Base-by-base conservation (phyloP, 2,113 vertebrate species). In the Hipposideros armiger region DNA sequence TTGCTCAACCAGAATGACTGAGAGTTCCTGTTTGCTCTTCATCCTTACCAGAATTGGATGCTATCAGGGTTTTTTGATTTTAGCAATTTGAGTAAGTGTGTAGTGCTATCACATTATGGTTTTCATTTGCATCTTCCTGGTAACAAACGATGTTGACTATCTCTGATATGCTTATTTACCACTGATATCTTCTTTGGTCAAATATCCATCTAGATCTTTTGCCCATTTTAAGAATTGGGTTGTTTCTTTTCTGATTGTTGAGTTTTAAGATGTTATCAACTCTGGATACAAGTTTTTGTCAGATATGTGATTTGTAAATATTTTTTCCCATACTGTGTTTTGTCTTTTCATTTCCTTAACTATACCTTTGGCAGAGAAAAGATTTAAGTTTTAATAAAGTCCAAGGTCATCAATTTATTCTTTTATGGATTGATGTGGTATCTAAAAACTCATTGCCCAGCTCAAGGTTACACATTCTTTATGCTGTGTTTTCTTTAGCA, bases 121-220 rank as follows among this genome's bases (percentile, higher is more conserved):
- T 95, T 73, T 92, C 32, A 62, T 67, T 87, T 94, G 7, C 26
- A 24, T 82, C 92, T 91, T 83, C 64, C 56, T 60, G 15, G 30
- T 64, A 81, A 77, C n/a, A 50, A 42, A 87, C 32, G 42, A 60
- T 54, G 28, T 22, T 64, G n/a, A 82, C 2, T 9, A 11, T 54
- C 17, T 62, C 72, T 85, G 28, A 13, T 40, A 24, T 69, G n/a
- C 19, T 91, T 54, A 60, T 45, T 94, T 95, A 66, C 26, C 60
- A 80, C 40, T n/a, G 50, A 40, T 76, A 47, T 85, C 32, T 62
- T 90, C 60, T 88, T 90, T 78, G 8, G 24, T 88, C 32, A 91
- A 87, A 56, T 87, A 22, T 26, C n/a, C 56, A 3, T 47, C 80
- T 30, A 82, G 16, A 22, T 32, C 36, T 90, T 92, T 70, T 90